Evolutionary conservation across 2,888 invertebrate genomes (phyloP), one percentile per base, ranked within the genome.

Genomic region (Cylloceria caligata): DNA sequence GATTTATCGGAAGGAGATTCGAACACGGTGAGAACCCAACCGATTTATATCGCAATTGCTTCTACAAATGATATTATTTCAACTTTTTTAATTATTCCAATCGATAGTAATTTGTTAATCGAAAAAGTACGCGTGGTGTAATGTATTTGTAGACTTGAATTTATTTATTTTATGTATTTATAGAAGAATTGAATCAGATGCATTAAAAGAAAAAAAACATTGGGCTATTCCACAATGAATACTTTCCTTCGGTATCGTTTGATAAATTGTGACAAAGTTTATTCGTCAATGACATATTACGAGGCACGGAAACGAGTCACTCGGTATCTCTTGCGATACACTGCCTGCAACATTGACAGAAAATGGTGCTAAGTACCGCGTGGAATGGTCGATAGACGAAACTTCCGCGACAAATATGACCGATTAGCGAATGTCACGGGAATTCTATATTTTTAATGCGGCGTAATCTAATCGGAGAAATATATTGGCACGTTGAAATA

Each of bases 1-100:
- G 88, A 91, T 92, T 90, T 88, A 86, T 88, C 89, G 88, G 88
- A 89, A 90, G 89, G 88, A 90, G 87, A 89, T 88, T 89, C 89
- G 88, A 90, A 90, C 88, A 88, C 88, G 91, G 92, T 92, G 85
- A 92, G 92, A 88, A 21, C 9, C 27, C 21, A 21, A 39, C 19
- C 39, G 36, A 39, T 62, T 39, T 39, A 34, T 13, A 11, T 39
- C 16, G 0, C n/a, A 9, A 60, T 62, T 3, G 6, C 11, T 49
- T 21, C 1, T 21, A 16, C 16, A 19, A 47, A 16, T 5, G 5
- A n/a, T n/a, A n/a, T n/a, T n/a, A n/a, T n/a, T n/a, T n/a, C n/a
- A n/a, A n/a, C n/a, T n/a, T n/a, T n/a, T n/a, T n/a, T n/a, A n/a
- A n/a, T n/a, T n/a, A n/a, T n/a, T n/a, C n/a, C n/a, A n/a, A n/a